phyloP scores from a whole-genome alignment of 2,113 vertebrate species.

The Proterorhinus semilunaris region DNA sequence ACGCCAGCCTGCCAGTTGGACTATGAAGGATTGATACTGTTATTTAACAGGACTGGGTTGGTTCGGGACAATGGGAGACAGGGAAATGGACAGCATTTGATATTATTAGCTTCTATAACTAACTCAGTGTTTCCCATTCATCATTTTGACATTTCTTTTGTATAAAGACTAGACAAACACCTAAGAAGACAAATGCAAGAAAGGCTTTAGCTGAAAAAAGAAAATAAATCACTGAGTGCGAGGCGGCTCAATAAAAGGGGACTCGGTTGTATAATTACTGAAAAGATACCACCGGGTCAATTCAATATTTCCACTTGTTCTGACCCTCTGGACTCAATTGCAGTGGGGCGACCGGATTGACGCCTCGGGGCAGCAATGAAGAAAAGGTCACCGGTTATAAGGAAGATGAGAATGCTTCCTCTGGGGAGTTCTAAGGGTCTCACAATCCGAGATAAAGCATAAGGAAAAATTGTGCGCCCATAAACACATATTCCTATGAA shows the following conservation, averaged over 20 bases:
- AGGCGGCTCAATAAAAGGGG: neutral
- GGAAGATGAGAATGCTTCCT: neutral
- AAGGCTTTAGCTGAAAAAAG: neutral
- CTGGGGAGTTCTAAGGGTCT: neutral
- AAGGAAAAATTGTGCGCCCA: too few species aligned
- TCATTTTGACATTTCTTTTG: too few species aligned
- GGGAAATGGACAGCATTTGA: neutral
- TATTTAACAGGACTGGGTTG: constrained; percentile 5
- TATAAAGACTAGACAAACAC: too few species aligned
- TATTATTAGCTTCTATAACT: neutral
- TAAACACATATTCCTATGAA: neutral
- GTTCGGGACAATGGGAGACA: neutral
- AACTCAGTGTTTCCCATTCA: too few species aligned
- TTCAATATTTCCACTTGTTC: neutral
- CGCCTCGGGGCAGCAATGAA: neutral
- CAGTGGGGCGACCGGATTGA: neutral
- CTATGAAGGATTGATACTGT: constrained; percentile 18
- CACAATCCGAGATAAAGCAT: too few species aligned
- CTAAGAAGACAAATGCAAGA: neutral
- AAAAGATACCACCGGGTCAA: neutral
- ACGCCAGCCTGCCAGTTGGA: constrained; percentile 45
- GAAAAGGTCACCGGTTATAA: neutral
- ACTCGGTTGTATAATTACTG: neutral
- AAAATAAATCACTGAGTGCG: neutral
- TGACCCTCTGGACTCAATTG: neutral